Conservation (phyloP, 2,797 vertebrate genomes). For the Trachops cirrhosus region DNA sequence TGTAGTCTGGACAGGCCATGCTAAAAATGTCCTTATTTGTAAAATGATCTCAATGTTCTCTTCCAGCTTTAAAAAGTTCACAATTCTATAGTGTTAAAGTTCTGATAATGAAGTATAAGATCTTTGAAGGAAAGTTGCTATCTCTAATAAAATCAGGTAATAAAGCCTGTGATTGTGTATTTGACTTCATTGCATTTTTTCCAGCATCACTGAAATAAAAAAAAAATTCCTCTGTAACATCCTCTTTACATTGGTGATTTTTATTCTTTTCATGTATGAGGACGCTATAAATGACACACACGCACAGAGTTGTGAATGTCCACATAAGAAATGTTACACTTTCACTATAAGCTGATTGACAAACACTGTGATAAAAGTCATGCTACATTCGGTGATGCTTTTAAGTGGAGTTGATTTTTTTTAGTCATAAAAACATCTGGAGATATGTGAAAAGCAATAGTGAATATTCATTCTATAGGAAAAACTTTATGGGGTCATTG, state of each 20-base stretch:
- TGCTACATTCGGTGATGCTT: neutral
- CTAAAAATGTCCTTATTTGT: neutral
- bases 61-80: neutral
- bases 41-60: neutral
- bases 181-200: neutral
- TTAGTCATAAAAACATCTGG: neutral
- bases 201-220: neutral
- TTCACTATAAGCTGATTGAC: neutral
- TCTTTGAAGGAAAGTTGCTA: neutral
- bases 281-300: neutral
- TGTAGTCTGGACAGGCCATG: neutral
- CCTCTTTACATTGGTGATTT: neutral
- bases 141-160: neutral
- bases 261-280: neutral
- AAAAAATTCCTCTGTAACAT: neutral
- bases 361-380: neutral
- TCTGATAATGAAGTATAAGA: neutral
- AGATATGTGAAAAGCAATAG: neutral
- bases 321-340: neutral
- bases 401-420: constrained; percentile 6
- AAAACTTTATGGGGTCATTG: neutral
- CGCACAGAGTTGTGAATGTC: neutral
- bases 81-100: neutral
- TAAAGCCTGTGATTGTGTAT: neutral
- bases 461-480: neutral